Conservation (phyloP, 2,113 vertebrate species). For the Syrrhaptes paradoxus region DNA sequence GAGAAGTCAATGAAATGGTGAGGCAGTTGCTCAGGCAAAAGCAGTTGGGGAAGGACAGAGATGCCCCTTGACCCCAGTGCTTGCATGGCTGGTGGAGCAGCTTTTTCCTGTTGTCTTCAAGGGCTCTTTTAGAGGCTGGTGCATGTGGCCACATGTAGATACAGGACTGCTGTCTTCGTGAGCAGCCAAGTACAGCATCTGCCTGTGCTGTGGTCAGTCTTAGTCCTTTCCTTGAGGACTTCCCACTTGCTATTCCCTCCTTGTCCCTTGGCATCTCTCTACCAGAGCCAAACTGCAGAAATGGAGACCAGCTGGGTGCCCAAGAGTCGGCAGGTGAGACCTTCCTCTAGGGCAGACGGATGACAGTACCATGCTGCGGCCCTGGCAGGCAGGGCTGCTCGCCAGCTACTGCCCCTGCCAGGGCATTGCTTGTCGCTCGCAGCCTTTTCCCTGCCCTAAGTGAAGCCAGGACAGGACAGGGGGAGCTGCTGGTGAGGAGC, state of each 20-base stretch:
- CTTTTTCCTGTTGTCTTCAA: not conserved
- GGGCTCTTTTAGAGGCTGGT: not conserved
- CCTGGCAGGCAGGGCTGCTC: not conserved
- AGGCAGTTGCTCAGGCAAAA: not conserved
- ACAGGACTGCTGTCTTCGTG: not conserved
- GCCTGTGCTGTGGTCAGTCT: not conserved
- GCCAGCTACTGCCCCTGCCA: not conserved
- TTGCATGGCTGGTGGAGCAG: not conserved
- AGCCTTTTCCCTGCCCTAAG: not conserved
- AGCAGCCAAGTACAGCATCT: not conserved
- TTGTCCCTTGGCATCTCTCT: not conserved
- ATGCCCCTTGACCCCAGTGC: no score
- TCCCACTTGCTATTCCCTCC: not conserved
- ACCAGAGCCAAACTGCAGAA: not conserved
- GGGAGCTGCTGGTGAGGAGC: not conserved
- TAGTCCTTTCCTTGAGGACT: not conserved
- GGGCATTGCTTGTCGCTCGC: accelerated
- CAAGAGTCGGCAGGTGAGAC: not conserved
- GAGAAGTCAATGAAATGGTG: not conserved
- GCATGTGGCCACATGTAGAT: accelerated
- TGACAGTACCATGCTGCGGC: accelerated
- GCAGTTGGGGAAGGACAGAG: not conserved
- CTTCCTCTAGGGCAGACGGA: not conserved
- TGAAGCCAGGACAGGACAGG: not conserved
- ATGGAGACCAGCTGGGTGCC: not conserved